Evolutionary conservation across 2,113 vertebrate genomes (phyloP), one percentile per base, ranked within the genome.

Genomic region (Rhinopomastus cyanomelas): DNA sequence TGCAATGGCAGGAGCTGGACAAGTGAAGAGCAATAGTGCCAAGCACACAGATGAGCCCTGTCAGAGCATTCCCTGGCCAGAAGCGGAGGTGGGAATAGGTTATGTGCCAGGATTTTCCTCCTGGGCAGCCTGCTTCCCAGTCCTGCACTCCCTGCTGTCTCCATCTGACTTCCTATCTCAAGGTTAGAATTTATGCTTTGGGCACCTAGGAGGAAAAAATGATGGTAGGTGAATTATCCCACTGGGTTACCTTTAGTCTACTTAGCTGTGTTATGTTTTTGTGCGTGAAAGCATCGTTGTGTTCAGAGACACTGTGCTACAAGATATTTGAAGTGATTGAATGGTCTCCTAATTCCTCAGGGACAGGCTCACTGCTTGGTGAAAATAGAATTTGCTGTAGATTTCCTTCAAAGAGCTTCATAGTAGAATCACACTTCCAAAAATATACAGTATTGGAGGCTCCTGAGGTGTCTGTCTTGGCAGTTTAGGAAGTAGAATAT

Each of bases 41-140:
- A 93, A 92, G 46, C 61, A 81, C 74, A 87, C 91, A 93, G 87
- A 76, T 81, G 87, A 95, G 84, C 34, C 36, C 91, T 81, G 91
- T 72, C 62, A 87, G 94, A 81, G 66, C 32, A 72, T 20, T 88
- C 66, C 37, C 46, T 81, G 73, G 32, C 77, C 66, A 90, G 90
- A 80, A 84, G 62, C 93, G 61, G 61, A 88, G 57, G 23, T 78
- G 52, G 72, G 32, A 80, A 52, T 2, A 10, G 20, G 16, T 60
- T 46, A 46, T 37, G 36, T 84, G 86, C 90, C 92, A 93, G 49
- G 30, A 73, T 39, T 18, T 21, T 76, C 66, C 36, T 69, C 32
- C 74, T 79, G 53, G 59, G 62, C 62, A 87, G 59, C 44, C 42
- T 52, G 7, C 21, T 64, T 86, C 30, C 44, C 0, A 0, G 19